Percentiles rank a stretch among this genome's conserved stretches.
Evolutionary conservation across 2,113 vertebrate genomes (phyloP).

Genomic region (Mobula birostris): DNA sequence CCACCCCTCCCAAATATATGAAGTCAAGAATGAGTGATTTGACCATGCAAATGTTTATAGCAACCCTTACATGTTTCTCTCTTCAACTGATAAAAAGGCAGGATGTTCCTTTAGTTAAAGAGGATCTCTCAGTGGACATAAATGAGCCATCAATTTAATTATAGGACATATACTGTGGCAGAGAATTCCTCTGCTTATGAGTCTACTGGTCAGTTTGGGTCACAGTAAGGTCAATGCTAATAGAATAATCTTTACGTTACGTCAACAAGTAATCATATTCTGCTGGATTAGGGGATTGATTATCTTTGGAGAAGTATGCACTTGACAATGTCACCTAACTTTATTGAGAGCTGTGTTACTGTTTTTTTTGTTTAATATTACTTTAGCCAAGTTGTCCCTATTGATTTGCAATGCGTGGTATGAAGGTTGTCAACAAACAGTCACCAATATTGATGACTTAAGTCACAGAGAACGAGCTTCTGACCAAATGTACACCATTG

Average conservation of each 20-base stretch:
- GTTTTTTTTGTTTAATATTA: neutral
- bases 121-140: slow-evolving; percentile 53
- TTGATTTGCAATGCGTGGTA: neutral
- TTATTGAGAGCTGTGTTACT: neutral
- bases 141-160: slow-evolving; percentile 47
- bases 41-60: slow-evolving; percentile 53
- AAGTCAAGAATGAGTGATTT: slow-evolving; percentile 54
- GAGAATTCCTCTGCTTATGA: neutral
- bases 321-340: neutral
- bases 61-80: slow-evolving; percentile 39
- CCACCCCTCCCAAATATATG: slow-evolving; percentile 46
- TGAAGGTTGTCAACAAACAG: neutral
- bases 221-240: neutral
- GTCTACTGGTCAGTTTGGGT: neutral
- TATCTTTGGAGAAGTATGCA: neutral
- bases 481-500: neutral
- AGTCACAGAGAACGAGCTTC: neutral
- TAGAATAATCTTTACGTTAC: neutral
- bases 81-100: slow-evolving; percentile 44
- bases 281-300: neutral
- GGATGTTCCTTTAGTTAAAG: slow-evolving; percentile 51
- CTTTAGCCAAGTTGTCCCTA: neutral
- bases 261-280: neutral
- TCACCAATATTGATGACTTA: neutral
- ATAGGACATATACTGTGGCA: slow-evolving; percentile 50